phyloP scores from a whole-genome alignment of 2,113 vertebrate genomes.

The Brienomyrus longianalis region DNA sequence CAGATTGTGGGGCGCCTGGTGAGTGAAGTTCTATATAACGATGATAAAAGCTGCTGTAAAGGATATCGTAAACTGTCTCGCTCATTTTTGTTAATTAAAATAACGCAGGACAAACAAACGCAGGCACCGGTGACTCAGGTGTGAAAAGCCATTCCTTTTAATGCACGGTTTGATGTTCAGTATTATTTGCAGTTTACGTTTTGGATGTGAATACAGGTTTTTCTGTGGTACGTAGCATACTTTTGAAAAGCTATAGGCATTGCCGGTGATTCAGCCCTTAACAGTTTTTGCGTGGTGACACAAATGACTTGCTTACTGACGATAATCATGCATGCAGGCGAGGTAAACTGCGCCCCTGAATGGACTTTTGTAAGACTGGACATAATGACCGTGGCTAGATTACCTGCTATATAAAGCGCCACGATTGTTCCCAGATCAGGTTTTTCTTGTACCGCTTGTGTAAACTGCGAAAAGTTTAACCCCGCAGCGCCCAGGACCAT shows the following conservation, averaged over 20 bases:
- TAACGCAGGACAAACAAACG: neutral
- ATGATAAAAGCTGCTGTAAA: neutral
- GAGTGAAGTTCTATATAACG: slow-evolving; percentile 25
- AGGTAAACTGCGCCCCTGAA: neutral
- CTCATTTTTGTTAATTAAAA: neutral
- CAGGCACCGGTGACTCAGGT: neutral
- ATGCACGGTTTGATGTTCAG: neutral
- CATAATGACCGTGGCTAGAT: neutral
- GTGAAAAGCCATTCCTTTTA: neutral
- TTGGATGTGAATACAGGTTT: neutral
- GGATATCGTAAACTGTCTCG: neutral
- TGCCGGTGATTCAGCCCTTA: neutral
- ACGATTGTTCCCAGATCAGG: neutral
- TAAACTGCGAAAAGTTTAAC: neutral
- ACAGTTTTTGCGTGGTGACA: neutral
- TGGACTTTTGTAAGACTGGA: neutral
- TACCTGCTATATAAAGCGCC: neutral
- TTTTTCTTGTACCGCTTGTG: neutral
- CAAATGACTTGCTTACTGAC: neutral
- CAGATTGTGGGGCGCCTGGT: slow-evolving; percentile 64
- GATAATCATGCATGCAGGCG: neutral
- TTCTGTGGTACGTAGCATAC: neutral
- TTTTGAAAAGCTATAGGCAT: neutral
- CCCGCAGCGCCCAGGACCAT: neutral
- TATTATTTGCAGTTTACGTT: neutral